Conservation (phyloP, 2,888 invertebrate genomes). For the Gortyna flavago region DNA sequence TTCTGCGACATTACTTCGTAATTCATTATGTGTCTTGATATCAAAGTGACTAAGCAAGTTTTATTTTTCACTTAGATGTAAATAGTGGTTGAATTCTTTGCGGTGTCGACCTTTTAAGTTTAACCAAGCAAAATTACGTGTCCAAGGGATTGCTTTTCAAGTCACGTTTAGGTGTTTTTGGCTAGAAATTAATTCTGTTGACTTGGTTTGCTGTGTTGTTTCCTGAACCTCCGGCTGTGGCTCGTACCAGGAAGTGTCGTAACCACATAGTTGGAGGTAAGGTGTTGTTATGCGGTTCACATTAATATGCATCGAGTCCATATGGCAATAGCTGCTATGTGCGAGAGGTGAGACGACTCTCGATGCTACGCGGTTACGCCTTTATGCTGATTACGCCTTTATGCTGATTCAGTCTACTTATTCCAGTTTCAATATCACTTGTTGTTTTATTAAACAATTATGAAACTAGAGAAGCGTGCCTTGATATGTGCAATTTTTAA, state of each 20-base stretch:
- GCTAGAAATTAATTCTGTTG: conserved; percentile 31
- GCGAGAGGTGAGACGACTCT: conserved; percentile 72
- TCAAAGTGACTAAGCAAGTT: conserved; percentile 26
- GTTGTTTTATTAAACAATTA: conserved; percentile 61
- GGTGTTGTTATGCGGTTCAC: conserved; percentile 79
- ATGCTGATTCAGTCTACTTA: conserved; percentile 69
- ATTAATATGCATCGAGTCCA: conserved; percentile 85
- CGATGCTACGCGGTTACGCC: conserved; percentile 68
- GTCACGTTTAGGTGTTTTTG: conserved; percentile 30
- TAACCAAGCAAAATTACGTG: conserved; percentile 13
- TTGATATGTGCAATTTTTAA: conserved; percentile 46
- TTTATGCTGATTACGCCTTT: conserved; percentile 67
- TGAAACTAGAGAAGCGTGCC: conserved; percentile 56
- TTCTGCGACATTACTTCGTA: conserved; percentile 55
- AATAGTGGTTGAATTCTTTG: background rate
- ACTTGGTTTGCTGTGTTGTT: conserved; percentile 64
- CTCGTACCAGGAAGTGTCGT: conserved; percentile 83
- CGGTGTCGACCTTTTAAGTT: background rate
- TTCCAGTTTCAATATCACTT: conserved; percentile 65
- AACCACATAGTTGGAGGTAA: conserved; percentile 79
- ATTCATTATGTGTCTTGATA: conserved; percentile 17
- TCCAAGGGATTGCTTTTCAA: conserved; percentile 28
- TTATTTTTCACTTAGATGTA: conserved; percentile 2
- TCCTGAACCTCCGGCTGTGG: conserved; percentile 62
- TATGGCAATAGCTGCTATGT: conserved; percentile 70